Conservation (phyloP, 2,888 invertebrate species). For the Phasia obesa region DNA sequence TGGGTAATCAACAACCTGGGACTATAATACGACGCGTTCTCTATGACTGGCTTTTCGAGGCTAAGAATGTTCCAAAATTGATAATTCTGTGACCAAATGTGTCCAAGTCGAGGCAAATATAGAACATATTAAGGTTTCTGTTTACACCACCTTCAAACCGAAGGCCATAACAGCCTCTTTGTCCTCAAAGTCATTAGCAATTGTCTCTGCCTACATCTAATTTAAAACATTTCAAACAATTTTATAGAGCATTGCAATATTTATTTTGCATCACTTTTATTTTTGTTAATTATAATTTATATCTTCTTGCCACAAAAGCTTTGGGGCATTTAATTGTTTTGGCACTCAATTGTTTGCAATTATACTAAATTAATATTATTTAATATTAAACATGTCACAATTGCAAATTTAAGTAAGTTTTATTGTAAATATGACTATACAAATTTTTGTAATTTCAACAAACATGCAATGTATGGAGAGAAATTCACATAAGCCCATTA, state of each 20-base stretch:
- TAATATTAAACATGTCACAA: constrained; percentile 33
- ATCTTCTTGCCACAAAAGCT: neutral
- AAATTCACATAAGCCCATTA: constrained; percentile 30
- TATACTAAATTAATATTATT: constrained; percentile 56
- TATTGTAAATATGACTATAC: neutral
- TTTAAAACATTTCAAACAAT: neutral
- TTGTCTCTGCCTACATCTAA: neutral
- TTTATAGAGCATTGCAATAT: constrained; percentile 3
- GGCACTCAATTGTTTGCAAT: constrained; percentile 51
- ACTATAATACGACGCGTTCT: too few species aligned
- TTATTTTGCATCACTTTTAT: constrained; percentile 15
- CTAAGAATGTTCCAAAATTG: too few species aligned
- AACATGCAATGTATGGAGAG: constrained; percentile 18
- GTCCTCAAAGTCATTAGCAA: too few species aligned
- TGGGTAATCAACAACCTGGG: too few species aligned
- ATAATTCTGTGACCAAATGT: too few species aligned
- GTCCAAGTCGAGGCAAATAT: too few species aligned
- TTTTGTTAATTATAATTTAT: constrained; percentile 50
- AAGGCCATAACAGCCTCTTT: too few species aligned
- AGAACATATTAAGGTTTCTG: too few species aligned
- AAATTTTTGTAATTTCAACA: neutral
- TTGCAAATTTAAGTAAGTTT: constrained; percentile 17
- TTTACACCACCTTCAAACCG: too few species aligned
- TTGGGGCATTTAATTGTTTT: constrained; percentile 30
- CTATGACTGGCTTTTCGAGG: too few species aligned